phyloP scores from a whole-genome alignment of 2,888 invertebrate species.

The Hydrotaea diabolus region DNA sequence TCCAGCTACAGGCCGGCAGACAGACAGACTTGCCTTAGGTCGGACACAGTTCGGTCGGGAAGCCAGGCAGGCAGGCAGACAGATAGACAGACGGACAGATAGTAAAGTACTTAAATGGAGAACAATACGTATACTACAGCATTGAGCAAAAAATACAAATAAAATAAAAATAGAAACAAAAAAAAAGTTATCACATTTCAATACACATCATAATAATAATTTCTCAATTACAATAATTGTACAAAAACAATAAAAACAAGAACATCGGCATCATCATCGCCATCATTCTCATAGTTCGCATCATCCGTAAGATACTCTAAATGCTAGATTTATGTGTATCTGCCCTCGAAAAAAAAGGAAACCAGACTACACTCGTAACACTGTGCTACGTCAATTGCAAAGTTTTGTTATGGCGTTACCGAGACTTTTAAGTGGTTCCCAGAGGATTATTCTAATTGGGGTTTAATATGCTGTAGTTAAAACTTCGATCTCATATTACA shows the following conservation, averaged over 20 bases:
- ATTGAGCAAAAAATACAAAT: constrained; percentile 45
- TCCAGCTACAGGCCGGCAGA: too few relatives aligned
- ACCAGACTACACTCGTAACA: background rate
- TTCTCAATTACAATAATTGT: constrained; percentile 68
- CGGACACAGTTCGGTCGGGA: too few relatives aligned
- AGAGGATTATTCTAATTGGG: too few relatives aligned
- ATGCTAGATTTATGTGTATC: constrained; percentile 22
- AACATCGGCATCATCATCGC: background rate
- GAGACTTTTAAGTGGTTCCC: too few relatives aligned
- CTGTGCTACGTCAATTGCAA: background rate
- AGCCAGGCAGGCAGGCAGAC: too few relatives aligned
- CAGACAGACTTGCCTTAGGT: too few relatives aligned
- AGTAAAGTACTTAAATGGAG: background rate
- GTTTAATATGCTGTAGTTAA: too few relatives aligned
- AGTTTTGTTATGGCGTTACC: too few relatives aligned
- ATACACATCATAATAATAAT: constrained; percentile 68
- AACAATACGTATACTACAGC: constrained; percentile 9
- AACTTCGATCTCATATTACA: too few relatives aligned
- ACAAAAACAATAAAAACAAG: constrained; percentile 39
- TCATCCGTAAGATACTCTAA: background rate
- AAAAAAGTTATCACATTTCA: constrained; percentile 67
- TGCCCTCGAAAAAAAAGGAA: background rate
- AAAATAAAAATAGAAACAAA: constrained; percentile 41
- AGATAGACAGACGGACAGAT: too few relatives aligned
- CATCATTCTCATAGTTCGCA: background rate